Evolutionary conservation across 2,113 vertebrate species (phyloP).

Genomic region (Barnardius zonarius): DNA sequence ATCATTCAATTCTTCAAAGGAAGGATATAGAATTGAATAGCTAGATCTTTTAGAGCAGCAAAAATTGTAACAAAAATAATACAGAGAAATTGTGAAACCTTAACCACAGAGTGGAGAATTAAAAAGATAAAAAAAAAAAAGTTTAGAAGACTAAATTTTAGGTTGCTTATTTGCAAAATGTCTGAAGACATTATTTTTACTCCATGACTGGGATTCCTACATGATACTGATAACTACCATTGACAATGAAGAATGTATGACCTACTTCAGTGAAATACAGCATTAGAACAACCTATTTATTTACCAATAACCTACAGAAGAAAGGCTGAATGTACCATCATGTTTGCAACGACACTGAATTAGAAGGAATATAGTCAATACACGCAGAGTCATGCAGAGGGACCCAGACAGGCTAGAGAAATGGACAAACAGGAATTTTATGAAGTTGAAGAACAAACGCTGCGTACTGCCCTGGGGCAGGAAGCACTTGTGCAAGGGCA

Average conservation of each 20-base stretch:
- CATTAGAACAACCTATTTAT: not conserved
- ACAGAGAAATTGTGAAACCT: not conserved
- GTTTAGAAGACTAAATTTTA: not conserved
- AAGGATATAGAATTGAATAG: not conserved
- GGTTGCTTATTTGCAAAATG: not conserved
- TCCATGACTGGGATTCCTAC: not conserved
- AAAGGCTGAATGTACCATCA: not conserved
- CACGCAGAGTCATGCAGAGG: not conserved
- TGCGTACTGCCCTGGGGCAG: not conserved
- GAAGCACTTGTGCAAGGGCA: not conserved
- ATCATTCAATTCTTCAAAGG: not conserved
- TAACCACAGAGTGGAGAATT: not conserved
- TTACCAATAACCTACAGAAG: not conserved
- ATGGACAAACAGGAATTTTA: not conserved
- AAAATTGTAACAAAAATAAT: not conserved
- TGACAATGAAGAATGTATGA: not conserved
- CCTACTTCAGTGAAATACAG: not conserved
- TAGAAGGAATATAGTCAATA: not conserved
- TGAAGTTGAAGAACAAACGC: not conserved
- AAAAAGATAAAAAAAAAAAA: not conserved
- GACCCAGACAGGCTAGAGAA: not conserved
- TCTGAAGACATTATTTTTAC: not conserved
- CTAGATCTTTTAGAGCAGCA: not conserved
- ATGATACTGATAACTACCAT: not conserved
- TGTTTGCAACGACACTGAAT: not conserved